These are phyloP conservation scores for Zonotrichia leucophrys DNA, from an alignment of 2,113 vertebrate genomes.

Conservation along the genomic window DNA sequence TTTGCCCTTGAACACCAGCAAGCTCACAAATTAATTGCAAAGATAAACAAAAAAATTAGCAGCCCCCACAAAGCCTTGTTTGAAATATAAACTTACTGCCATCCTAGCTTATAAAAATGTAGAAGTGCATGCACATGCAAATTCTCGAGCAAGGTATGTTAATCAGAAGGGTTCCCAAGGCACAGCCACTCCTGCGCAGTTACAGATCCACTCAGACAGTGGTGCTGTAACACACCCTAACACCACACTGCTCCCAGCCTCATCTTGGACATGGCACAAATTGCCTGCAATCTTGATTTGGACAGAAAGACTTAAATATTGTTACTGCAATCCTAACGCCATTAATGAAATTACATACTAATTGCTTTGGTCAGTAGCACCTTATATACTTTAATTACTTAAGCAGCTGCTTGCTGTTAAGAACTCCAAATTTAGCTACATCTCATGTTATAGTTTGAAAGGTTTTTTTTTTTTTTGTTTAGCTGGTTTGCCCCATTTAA, in stretches of 20 bases:
- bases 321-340: conserved; percentile 5
- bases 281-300: conserved; percentile 33
- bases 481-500: neutral
- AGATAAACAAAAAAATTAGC: conserved; percentile 11
- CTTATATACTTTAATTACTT: conserved; percentile 23
- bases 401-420: conserved; percentile 15
- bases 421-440: conserved; percentile 31
- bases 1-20: neutral
- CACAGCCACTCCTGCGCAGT: neutral
- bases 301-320: conserved; percentile 49
- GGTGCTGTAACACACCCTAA: conserved; percentile 1
- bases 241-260: neutral
- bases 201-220: conserved; percentile 4
- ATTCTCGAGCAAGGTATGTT: neutral
- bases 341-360: conserved; percentile 51
- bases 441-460: neutral
- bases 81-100: neutral
- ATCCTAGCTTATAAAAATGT: neutral
- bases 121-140: neutral
- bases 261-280: neutral
- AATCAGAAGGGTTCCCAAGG: neutral
- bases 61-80: neutral
- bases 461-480: neutral
- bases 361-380: conserved; percentile 46
- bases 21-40: neutral